phyloP scores from a whole-genome alignment of 2,888 invertebrate species.

The Pseudolycoriella hygida region DNA sequence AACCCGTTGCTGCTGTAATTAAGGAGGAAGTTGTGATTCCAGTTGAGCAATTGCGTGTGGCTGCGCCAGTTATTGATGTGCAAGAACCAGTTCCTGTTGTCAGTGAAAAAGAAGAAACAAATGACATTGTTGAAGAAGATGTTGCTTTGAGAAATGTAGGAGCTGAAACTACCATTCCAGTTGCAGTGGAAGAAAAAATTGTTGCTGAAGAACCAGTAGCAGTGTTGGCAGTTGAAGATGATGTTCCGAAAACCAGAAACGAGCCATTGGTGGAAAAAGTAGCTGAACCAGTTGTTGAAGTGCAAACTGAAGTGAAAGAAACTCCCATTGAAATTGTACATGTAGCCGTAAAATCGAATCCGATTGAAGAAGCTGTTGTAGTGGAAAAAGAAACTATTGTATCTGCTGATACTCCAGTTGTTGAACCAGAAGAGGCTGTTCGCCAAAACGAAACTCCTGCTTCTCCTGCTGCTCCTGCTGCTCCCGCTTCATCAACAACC shows the following conservation, averaged over 20 bases:
- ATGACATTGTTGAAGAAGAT: not conserved
- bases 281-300: not conserved
- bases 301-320: not conserved
- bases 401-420: not conserved
- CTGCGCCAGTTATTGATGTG: not conserved
- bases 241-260: no score
- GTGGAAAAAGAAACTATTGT: not conserved
- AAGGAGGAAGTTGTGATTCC: not conserved
- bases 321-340: not conserved
- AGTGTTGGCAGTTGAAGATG: no score
- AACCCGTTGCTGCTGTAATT: not conserved
- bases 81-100: not conserved
- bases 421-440: not conserved
- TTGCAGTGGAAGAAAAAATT: no score
- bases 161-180: no score
- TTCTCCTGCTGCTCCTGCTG: not conserved
- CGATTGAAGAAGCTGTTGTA: not conserved
- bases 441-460: not conserved
- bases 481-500: not conserved
- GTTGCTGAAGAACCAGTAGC: no score
- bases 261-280: no score
- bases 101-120: not conserved
- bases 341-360: not conserved
- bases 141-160: no score
- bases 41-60: not conserved